These are phyloP conservation scores for Sylvilagus floridanus DNA, from an alignment of 2,797 vertebrate species.

Conservation along the genomic window DNA sequence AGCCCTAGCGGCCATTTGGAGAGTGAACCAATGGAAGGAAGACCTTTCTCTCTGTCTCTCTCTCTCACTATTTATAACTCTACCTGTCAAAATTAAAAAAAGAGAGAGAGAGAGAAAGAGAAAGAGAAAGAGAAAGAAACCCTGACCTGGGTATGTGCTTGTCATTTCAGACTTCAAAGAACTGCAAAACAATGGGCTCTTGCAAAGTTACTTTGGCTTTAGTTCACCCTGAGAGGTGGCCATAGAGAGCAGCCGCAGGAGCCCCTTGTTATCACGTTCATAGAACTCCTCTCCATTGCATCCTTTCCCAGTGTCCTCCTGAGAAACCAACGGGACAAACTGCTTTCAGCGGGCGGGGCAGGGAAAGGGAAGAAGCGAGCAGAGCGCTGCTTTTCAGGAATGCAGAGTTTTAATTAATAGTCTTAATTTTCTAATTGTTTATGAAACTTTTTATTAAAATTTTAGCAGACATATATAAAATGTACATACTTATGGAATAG, in stretches of 20 bases:
- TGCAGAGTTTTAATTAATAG: conserved; percentile 24
- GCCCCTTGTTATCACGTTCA: neutral
- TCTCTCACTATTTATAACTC: no score
- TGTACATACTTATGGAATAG: no score
- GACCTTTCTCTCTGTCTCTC: no score
- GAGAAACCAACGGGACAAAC: neutral
- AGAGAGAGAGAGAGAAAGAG: no score
- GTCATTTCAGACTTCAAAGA: neutral
- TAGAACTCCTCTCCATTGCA: neutral
- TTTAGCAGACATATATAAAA: no score
- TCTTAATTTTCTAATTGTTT: conserved; percentile 12
- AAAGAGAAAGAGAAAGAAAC: no score
- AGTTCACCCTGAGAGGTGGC: neutral
- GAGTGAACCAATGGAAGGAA: no score
- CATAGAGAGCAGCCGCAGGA: neutral
- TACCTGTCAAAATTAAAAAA: no score
- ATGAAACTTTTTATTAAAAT: no score
- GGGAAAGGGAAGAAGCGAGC: neutral
- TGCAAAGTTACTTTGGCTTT: neutral
- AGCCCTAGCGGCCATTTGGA: no score
- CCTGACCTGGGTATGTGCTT: neutral
- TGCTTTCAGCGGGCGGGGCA: neutral
- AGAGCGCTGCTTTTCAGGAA: neutral
- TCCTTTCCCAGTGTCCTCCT: neutral
- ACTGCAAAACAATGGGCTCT: neutral